Conservation (phyloP, 2,797 vertebrate genomes). For the Lindbergichthys nudifrons region DNA sequence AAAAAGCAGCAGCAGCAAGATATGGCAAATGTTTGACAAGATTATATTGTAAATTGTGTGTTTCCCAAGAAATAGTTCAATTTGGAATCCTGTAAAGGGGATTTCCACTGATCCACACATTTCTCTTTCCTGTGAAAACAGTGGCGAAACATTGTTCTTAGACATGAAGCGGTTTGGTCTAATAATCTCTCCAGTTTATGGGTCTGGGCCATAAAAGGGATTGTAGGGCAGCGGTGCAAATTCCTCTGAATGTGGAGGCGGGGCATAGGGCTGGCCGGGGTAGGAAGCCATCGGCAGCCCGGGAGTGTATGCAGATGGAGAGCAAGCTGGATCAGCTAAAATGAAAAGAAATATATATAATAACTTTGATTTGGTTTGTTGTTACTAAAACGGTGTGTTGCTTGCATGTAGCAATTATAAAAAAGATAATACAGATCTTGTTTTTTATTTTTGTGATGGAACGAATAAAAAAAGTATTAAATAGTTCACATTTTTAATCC, state of each 20-base stretch:
- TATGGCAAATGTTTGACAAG: neutral
- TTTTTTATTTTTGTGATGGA: neutral
- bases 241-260: neutral
- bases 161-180: conserved; percentile 38
- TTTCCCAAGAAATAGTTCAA: neutral
- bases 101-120: neutral
- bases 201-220: conserved; percentile 81
- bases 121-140: neutral
- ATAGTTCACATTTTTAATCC: too few species aligned
- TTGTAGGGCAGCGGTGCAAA: conserved; percentile 87
- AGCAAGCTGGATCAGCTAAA: conserved; percentile 39
- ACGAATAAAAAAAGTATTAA: too few species aligned
- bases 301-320: conserved; percentile 31
- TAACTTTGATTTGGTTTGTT: neutral
- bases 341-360: conserved; percentile 8
- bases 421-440: neutral
- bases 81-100: neutral
- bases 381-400: neutral
- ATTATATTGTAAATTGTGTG: neutral
- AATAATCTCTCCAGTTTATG: conserved; percentile 72
- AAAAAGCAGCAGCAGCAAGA: neutral
- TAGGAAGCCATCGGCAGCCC: conserved; percentile 29
- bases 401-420: neutral
- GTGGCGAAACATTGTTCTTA: neutral
- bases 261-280: neutral